These are phyloP conservation scores for Neosalanx taihuensis DNA, from an alignment of 2,797 vertebrate genomes.

Conservation along the genomic window DNA sequence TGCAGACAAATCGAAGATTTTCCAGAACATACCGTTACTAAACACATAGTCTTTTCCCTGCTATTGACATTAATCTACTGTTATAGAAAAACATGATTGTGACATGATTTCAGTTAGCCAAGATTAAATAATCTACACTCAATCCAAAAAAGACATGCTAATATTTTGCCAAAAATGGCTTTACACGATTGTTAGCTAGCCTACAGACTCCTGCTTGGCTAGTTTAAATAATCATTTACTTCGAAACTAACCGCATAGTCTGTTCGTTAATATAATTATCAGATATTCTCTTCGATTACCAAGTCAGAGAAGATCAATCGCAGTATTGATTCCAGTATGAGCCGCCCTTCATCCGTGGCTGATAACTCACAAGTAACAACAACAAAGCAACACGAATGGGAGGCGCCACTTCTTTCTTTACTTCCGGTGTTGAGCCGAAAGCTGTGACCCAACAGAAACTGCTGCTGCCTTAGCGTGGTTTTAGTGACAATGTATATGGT, in stretches of 20 bases:
- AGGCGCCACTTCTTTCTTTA: no score
- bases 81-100: not conserved
- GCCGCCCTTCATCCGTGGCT: not conserved
- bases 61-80: not conserved
- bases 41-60: not conserved
- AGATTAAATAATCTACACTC: not conserved
- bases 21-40: not conserved
- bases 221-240: no score
- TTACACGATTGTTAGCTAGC: no score
- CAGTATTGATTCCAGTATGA: constrained; percentile 1
- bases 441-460: no score
- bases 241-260: no score
- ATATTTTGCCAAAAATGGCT: not conserved
- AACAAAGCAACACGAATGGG: not conserved
- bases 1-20: not conserved
- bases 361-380: not conserved
- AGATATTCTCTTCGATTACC: not conserved
- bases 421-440: no score
- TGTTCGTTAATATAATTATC: constrained; percentile 7
- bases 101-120: not conserved
- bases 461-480: no score
- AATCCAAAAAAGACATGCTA: not conserved
- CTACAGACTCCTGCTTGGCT: no score
- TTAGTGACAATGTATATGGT: no score
- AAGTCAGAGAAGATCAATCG: not conserved